Conservation (phyloP, 2,797 vertebrate species). For the Enteromius viviparus region DNA sequence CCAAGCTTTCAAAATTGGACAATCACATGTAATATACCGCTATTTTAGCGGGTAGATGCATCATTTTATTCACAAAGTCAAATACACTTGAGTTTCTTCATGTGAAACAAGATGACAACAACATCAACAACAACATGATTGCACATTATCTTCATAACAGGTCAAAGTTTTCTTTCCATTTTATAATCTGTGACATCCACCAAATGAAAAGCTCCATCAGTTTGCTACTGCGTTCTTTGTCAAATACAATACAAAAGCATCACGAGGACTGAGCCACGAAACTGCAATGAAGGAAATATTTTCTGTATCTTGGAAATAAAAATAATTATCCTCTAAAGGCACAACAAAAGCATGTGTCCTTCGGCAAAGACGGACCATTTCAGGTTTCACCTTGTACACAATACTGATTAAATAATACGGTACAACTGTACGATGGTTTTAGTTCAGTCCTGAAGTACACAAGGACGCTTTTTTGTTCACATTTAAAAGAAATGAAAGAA, state of each 20-base stretch:
- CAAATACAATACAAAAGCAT: neutral
- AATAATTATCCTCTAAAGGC: neutral
- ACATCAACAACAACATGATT: constrained; percentile 10
- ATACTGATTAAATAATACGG: neutral
- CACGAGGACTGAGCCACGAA: neutral
- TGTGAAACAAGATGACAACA: constrained; percentile 29
- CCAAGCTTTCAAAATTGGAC: neutral
- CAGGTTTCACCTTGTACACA: neutral
- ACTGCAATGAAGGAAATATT: neutral
- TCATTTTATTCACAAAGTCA: constrained; percentile 49
- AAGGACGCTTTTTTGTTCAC: constrained; percentile 26
- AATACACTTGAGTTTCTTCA: constrained; percentile 19
- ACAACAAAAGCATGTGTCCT: neutral
- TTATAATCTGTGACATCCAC: neutral
- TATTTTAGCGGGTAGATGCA: neutral
- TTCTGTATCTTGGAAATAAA: neutral
- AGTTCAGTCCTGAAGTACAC: neutral
- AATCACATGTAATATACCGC: neutral
- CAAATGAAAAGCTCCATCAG: neutral
- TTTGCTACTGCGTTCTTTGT: neutral
- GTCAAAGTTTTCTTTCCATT: neutral
- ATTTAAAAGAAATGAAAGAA: neutral
- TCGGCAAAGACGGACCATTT: no score
- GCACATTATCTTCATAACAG: neutral
- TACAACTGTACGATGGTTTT: no score